These are phyloP conservation scores for Drosophila teissieri DNA, from an alignment of 1,140 invertebrate genomes.

Conservation along the genomic window DNA sequence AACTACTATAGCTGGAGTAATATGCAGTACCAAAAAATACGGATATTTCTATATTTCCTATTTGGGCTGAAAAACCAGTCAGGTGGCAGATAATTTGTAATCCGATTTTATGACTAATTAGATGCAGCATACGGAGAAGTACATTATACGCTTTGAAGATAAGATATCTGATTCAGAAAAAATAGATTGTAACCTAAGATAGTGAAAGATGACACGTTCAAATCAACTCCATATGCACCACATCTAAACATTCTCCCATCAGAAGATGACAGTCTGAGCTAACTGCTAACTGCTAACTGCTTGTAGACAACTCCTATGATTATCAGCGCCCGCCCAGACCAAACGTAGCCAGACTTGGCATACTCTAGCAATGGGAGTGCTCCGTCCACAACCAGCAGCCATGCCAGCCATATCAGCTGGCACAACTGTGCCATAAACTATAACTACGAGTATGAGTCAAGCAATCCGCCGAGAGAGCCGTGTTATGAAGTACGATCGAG, in stretches of 20 bases:
- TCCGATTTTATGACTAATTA: neutral
- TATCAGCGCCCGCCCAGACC: conserved; percentile 9
- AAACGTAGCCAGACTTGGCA: conserved; percentile 8
- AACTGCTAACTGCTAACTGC: no score
- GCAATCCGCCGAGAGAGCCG: neutral
- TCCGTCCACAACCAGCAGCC: neutral
- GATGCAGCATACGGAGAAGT: neutral
- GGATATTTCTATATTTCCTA: neutral
- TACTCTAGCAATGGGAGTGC: neutral
- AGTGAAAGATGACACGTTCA: neutral
- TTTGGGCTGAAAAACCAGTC: neutral
- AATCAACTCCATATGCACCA: neutral
- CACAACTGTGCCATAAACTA: conserved; percentile 10
- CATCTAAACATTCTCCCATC: neutral
- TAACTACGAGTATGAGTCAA: neutral
- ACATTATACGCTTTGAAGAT: neutral
- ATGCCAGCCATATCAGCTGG: neutral
- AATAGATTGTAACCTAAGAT: neutral
- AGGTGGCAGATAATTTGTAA: neutral
- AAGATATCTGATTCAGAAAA: neutral
- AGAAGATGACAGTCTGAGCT: neutral
- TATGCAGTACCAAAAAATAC: neutral
- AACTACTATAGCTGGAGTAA: neutral
- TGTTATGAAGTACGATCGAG: neutral
- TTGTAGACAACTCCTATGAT: neutral